phyloP scores from a whole-genome alignment of 2,113 vertebrate species.

The Megalops atlanticus region DNA sequence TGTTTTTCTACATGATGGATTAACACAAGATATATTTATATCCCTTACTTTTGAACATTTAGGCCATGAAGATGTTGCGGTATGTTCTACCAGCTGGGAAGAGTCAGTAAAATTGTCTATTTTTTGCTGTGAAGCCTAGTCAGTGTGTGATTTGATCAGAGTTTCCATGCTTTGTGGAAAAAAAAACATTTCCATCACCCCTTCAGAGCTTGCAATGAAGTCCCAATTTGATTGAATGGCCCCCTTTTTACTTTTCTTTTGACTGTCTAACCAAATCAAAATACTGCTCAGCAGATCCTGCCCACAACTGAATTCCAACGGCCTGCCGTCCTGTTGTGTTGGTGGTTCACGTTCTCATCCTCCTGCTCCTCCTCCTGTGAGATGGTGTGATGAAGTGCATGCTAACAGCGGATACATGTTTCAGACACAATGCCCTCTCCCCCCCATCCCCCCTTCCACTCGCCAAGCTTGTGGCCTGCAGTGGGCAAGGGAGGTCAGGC shows the following conservation, averaged over 20 bases:
- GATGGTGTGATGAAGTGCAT: constrained; percentile 21
- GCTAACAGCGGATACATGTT: constrained; percentile 33
- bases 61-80: constrained; percentile 15
- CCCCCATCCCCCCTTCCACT: background rate
- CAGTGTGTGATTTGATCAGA: constrained; percentile 24
- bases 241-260: background rate
- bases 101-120: background rate
- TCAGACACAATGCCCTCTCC: too few species aligned
- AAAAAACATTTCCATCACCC: constrained; percentile 28
- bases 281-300: background rate
- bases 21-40: background rate
- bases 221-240: constrained; percentile 24
- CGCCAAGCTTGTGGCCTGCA: constrained; percentile 52
- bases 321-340: constrained; percentile 32
- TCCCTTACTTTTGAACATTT: background rate
- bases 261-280: background rate
- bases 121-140: background rate
- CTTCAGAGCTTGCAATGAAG: constrained; percentile 33
- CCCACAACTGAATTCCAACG: constrained; percentile 2
- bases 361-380: background rate
- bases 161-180: constrained; percentile 16
- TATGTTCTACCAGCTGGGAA: background rate
- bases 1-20: background rate
- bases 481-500: constrained; percentile 66
- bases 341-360: background rate